Base-by-base conservation (phyloP, 2,113 vertebrate genomes). In the Epinephelus cyanopodus region DNA sequence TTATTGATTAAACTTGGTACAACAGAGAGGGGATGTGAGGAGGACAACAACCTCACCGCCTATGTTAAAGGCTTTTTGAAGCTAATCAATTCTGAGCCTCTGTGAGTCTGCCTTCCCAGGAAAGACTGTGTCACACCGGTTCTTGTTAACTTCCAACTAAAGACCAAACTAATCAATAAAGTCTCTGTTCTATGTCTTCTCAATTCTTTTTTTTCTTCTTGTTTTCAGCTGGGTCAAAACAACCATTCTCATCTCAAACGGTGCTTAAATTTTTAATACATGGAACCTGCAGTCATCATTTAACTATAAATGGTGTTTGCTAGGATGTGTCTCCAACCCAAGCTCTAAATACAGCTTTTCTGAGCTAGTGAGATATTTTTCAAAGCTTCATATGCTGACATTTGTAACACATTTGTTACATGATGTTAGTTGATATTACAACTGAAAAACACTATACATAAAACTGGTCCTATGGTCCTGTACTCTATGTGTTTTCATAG, bases 161-260 rank as follows among this genome's bases (percentile, higher is more conserved):
- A 87, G 62, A 83, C 50, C 70, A 54, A 65, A 70, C 23, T 21
- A 65, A 86, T 91, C 89, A 54, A 90, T 88, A 71, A 72, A 12
- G 39, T 52, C 42, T 75, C 60, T 82, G 14, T 74, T 68, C 61
- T 23, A 9, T 48, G 62, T 74, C 69, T 76, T 23, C 33, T 80
- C 73, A 54, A 33, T 56, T 70, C 39, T 60, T 77, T 64, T 50
- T 66, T 71, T 66, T 12, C 8, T 53, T 47, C 77, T 81, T 85
- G 87, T 85, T 88, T 72, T 80, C 56, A 54, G 39, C 6, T 10
- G 18, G 39, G 50, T 53, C n/a, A 0, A 42, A 83, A 86, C 65
- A 47, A 54, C 27, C 9, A 48, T 29, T 71, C 75, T 74, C 19
- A 68, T 47, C 52, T 18, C 17, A 47, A 62, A 69, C 14, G 19